Evolutionary conservation across 1,140 invertebrate species (phyloP).

Genomic region (Eciton burchellii): DNA sequence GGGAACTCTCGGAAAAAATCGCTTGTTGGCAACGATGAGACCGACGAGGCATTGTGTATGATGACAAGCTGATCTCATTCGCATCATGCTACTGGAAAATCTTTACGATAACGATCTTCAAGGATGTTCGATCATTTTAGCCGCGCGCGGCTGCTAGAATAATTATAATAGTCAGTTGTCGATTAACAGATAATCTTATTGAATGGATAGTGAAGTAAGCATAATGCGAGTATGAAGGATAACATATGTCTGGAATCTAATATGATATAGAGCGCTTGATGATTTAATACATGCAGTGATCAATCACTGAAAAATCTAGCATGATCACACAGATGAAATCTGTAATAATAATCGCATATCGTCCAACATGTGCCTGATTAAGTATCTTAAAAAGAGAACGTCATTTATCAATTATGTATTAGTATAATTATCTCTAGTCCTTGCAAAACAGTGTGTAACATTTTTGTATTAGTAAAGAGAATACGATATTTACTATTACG

Average conservation of each 20-base stretch:
- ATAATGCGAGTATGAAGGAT: neutral
- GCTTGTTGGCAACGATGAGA: neutral
- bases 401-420: conserved; percentile 74
- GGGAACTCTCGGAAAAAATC: conserved; percentile 4
- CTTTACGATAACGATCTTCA: neutral
- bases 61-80: conserved; percentile 51
- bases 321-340: neutral
- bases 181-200: conserved; percentile 30
- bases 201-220: conserved; percentile 9
- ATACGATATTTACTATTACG: conserved; percentile 81
- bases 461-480: conserved; percentile 83
- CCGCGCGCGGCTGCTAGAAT: conserved; percentile 33
- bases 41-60: neutral
- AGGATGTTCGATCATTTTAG: conserved; percentile 45
- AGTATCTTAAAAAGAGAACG: conserved; percentile 60
- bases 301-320: neutral
- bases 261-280: neutral
- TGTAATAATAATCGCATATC: conserved; percentile 34
- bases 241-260: conserved; percentile 2
- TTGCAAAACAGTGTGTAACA: conserved; percentile 77
- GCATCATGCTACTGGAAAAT: neutral
- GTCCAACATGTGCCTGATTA: conserved; percentile 66
- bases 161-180: conserved; percentile 13
- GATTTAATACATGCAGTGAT: conserved; percentile 8
- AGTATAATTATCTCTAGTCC: conserved; percentile 78